A percentile compares a stretch with the other conserved stretches of the same genome.
Conservation (phyloP, 2,888 invertebrate genomes). For the Leptinotarsa haldemani region DNA sequence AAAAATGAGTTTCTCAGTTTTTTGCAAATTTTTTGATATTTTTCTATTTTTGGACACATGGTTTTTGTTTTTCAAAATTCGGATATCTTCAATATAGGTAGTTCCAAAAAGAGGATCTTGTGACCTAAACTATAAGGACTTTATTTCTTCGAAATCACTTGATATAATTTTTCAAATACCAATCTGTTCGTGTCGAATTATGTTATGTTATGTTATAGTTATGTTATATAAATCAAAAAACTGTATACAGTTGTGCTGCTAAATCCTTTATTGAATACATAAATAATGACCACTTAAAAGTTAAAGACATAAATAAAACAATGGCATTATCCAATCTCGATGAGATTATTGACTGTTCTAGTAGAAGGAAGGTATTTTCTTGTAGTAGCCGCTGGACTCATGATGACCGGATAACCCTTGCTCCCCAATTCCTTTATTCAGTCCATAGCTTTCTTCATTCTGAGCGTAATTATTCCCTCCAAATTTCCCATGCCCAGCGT, state of each 20-base stretch:
- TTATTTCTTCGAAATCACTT: too few relatives aligned
- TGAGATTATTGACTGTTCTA: conserved; percentile 11
- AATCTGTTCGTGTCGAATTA: too few relatives aligned
- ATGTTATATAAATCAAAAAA: too few relatives aligned
- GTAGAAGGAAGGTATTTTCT: conserved; percentile 67
- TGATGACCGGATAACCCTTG: conserved; percentile 73
- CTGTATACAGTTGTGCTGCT: neutral
- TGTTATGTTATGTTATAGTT: too few relatives aligned
- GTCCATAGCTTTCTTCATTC: conserved; percentile 70
- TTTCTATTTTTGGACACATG: too few relatives aligned
- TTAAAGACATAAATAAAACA: neutral
- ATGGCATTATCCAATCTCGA: neutral
- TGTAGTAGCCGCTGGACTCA: conserved; percentile 70
- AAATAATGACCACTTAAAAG: neutral
- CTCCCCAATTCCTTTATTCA: conserved; percentile 72
- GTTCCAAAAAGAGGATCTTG: too few relatives aligned
- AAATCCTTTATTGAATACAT: neutral
- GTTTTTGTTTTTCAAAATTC: too few relatives aligned
- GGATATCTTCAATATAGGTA: too few relatives aligned
- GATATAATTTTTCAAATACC: too few relatives aligned
- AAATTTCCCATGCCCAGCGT: conserved; percentile 73
- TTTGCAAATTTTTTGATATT: too few relatives aligned
- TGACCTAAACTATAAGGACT: too few relatives aligned
- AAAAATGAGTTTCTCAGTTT: too few relatives aligned
- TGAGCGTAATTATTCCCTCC: conserved; percentile 72